phyloP scores from a whole-genome alignment of 2,113 vertebrate genomes.

The Hypomesus transpacificus region DNA sequence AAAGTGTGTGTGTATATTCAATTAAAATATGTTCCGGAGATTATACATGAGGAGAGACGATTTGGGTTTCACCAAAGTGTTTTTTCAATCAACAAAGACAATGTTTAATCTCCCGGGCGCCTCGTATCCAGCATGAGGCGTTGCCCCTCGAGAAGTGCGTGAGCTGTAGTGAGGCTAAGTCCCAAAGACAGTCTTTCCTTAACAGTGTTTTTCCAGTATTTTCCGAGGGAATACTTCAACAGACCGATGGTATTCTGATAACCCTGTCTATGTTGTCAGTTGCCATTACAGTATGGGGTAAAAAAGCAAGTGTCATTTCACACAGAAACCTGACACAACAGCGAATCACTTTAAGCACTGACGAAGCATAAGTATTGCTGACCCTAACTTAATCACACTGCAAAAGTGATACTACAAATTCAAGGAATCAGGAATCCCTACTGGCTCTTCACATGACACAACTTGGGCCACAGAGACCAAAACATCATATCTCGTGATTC shows the following conservation, averaged over 20 bases:
- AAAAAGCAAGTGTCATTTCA: constrained; percentile 26
- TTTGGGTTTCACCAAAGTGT: constrained; percentile 27
- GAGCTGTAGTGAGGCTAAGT: constrained; percentile 35
- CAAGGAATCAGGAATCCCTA: constrained; percentile 32
- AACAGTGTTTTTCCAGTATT: background rate
- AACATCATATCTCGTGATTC: constrained; percentile 21
- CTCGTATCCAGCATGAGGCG: constrained; percentile 28
- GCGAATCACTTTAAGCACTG: constrained; percentile 19
- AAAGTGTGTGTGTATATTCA: constrained; percentile 12
- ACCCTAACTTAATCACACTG: constrained; percentile 38
- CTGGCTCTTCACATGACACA: constrained; percentile 33
- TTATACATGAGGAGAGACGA: constrained; percentile 30
- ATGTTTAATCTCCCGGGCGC: constrained; percentile 30
- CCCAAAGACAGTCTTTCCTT: constrained; percentile 37
- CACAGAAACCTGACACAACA: constrained; percentile 28
- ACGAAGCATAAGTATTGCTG: constrained; percentile 18
- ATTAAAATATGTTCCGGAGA: constrained; percentile 27
- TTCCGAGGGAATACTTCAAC: constrained; percentile 31
- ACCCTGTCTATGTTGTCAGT: constrained; percentile 26
- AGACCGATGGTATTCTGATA: constrained; percentile 53
- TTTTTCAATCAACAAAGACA: constrained; percentile 44
- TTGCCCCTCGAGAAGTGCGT: constrained; percentile 11
- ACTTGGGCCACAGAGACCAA: constrained; percentile 30
- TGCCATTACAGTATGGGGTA: constrained; percentile 18
- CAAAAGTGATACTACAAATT: constrained; percentile 30